Base-by-base conservation (phyloP, 2,888 invertebrate species). In the Drosophila borborema region DNA sequence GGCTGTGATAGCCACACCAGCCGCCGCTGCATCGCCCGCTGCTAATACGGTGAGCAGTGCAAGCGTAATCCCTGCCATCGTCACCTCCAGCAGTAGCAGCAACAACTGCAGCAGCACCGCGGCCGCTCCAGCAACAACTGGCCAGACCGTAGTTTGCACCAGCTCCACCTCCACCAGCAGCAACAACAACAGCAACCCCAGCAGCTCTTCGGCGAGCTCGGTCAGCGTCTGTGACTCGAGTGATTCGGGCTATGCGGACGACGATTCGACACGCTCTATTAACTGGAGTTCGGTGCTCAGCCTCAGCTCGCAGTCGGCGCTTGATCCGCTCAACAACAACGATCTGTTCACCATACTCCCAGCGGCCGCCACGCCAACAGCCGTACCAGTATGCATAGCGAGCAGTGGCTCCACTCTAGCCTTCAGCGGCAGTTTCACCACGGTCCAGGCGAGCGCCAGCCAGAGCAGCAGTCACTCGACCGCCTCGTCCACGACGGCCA, bases 231-330 rank as follows among this genome's bases (percentile, higher is more conserved):
- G 87, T 48, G 86, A 86, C 78, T 96, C 96, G 92, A 95, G 94
- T 60, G 96, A 96, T 92, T 96, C 96, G 23, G 96, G 96, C 81
- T 95, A 96, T 92, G 96, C 96, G 86, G 96, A 96, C 93, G 95
- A 95, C 72, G 96, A 96, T 84, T 94, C 95, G 91, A 96, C 95
- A 91, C 95, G 97, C 84, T 95, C 96, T 87, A 97, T 98, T 93
- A 97, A 97, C 94, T 98, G 98, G 98, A 97, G 97, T 92, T 97
- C 97, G 59, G 97, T 98, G 89, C 94, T 98, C 79, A 97, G 97
- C 92, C 95, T 98, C 56, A 96, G 97, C 83, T 97, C 97, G 81
- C 97, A 97, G 91, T 97, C 97, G 72, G 97, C 97, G 92, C 94
- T 97, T 66, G 97, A 97, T 93, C 97, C 97, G 79, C 93, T 96